Evolutionary conservation across 2,888 invertebrate species (phyloP).

Genomic region (Notodonta ziczac): DNA sequence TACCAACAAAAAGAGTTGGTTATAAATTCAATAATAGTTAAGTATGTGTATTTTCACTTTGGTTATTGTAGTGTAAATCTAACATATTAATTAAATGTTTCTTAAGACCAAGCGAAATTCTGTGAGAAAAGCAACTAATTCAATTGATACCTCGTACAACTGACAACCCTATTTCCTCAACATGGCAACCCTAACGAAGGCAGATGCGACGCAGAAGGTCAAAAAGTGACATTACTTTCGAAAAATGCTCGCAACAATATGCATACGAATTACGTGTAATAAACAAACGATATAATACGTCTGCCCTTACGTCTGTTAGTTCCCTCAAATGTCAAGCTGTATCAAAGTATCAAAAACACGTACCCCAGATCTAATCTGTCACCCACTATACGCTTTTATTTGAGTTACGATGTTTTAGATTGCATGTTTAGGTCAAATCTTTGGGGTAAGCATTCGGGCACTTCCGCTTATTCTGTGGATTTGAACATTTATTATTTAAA

Average conservation of each 20-base stretch:
- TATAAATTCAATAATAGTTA: no score
- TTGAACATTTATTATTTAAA: no score
- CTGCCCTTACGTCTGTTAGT: constrained; percentile 15
- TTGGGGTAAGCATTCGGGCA: constrained; percentile 5
- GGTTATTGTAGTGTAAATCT: no score
- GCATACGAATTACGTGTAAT: constrained; percentile 51
- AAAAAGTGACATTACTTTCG: constrained; percentile 27
- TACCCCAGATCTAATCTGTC: constrained; percentile 49
- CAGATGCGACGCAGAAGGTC: constrained; percentile 10
- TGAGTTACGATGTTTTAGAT: constrained; percentile 18
- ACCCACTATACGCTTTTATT: constrained; percentile 41
- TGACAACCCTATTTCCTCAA: no score
- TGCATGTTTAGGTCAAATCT: neutral
- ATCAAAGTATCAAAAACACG: constrained; percentile 48
- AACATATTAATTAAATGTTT: no score
- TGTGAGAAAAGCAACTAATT: no score
- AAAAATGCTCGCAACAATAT: constrained; percentile 15
- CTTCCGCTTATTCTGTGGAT: constrained; percentile 4
- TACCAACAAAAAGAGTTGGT: no score
- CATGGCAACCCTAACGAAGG: neutral
- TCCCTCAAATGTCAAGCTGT: constrained; percentile 45
- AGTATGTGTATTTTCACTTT: no score
- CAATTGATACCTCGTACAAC: no score
- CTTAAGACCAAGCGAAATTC: no score
- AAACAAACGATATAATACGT: constrained; percentile 27